Conservation (phyloP, 1,140 invertebrate species). For the Leguminivora glycinivorella region DNA sequence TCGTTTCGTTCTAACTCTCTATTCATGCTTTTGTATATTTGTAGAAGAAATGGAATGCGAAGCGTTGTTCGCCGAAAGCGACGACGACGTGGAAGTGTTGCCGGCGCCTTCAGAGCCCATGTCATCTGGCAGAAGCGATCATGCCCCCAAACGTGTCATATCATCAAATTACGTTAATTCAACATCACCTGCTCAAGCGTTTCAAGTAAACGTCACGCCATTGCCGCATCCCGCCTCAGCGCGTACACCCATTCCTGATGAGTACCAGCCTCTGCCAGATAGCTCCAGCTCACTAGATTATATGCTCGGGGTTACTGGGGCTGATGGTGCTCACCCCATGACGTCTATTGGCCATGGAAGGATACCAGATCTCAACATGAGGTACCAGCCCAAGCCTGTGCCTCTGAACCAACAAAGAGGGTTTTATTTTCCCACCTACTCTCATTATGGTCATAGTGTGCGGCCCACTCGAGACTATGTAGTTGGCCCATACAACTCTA, state of each 20-base stretch:
- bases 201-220: constrained; percentile 52
- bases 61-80: constrained; percentile 74
- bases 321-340: constrained; percentile 32
- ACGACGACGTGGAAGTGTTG: constrained; percentile 74
- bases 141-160: constrained; percentile 53
- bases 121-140: constrained; percentile 39
- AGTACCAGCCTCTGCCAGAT: constrained; percentile 71
- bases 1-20: constrained; percentile 12
- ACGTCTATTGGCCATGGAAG: constrained; percentile 38
- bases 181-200: constrained; percentile 57
- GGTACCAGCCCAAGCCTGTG: constrained; percentile 65
- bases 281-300: constrained; percentile 69
- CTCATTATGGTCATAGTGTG: constrained; percentile 44
- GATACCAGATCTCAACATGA: constrained; percentile 57
- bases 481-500: constrained; percentile 47
- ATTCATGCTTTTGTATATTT: constrained; percentile 38
- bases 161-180: constrained; percentile 70
- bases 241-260: constrained; percentile 68
- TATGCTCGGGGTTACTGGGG: constrained; percentile 44
- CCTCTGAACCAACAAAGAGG: constrained; percentile 42
- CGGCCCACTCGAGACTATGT: constrained; percentile 48
- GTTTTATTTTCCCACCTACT: constrained; percentile 59
- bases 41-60: constrained; percentile 78
- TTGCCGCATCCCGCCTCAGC: constrained; percentile 51
- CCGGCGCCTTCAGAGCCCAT: constrained; percentile 49